Conservation (phyloP, 2,797 vertebrate genomes). For the Apodemus agrarius region DNA sequence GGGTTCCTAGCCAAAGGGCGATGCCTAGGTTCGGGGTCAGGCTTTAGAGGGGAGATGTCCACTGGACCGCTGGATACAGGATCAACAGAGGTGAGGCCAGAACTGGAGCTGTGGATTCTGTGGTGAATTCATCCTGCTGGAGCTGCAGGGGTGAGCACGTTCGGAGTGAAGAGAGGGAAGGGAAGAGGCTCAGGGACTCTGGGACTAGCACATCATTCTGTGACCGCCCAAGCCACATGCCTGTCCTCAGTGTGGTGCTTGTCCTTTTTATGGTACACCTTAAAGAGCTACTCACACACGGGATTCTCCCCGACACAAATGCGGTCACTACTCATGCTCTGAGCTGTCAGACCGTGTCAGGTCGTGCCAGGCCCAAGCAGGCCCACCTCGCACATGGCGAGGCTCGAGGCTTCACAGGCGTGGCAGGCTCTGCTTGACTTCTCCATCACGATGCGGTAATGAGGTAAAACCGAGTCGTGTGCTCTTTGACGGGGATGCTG, state of each 20-base stretch:
- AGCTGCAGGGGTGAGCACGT: not conserved
- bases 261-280: fast-evolving
- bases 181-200: not conserved
- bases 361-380: not conserved
- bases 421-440: not conserved
- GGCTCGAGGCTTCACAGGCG: not conserved
- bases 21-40: not conserved
- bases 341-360: not conserved
- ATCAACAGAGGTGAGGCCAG: not conserved
- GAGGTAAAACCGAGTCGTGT: not conserved
- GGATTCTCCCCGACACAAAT: not conserved
- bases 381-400: not conserved
- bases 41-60: not conserved
- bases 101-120: not conserved
- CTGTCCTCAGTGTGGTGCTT: not conserved
- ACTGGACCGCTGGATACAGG: not conserved
- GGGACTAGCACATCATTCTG: not conserved
- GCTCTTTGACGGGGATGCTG: not conserved
- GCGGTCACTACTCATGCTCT: fast-evolving
- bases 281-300: not conserved
- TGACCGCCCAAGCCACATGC: not conserved
- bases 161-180: not conserved
- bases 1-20: not conserved
- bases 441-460: not conserved
- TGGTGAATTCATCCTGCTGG: not conserved